Base-by-base conservation (phyloP, 1,140 invertebrate genomes). In the Bursaphelenchus mucronatus region DNA sequence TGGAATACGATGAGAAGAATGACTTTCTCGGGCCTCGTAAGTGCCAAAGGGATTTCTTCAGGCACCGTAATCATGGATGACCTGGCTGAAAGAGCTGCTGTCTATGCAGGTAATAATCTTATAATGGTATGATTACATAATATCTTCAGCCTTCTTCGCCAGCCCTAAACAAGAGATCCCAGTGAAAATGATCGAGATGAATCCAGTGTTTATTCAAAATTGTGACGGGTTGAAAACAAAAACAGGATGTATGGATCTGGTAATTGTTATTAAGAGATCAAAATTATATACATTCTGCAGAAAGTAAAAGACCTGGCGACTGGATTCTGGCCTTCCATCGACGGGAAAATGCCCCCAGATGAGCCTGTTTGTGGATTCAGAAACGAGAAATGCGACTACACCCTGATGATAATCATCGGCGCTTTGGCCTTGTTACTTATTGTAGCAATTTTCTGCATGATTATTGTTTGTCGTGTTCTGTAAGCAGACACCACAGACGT, bases 381-480 rank as follows among this genome's bases (percentile, higher is more conserved):
- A 45, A 79, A 79, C 53, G 78, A 79, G 46, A 59, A 64, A 58
- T 79, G 77, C 51, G 77, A 79, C 56, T 79, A 81, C 51, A 79
- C 77, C 1, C 41, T 79, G 40, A 57, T 63, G 69, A 59, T 78
- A 7, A 73, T 78, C 44, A 62, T 78, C 39, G 70, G 67, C 13
- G 70, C 70, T 19, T 57, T 64, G 21, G 49, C 72, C 9, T 43
- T 78, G 10, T 8, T 76, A 1, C 43, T 73, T 9, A 41, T 78
- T 19, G 21, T 76, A 8, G 45, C 45, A n/a, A 46, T 73, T 44
- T 55, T 68, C 44, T 30, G 58, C 44, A 69, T 49, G n/a, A 69
- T 76, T 41, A 54, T 78, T 15, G 15, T 79, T 52, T 66, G 44
- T 15, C 53, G 76, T 62, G 39, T 78, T 43, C 62, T 77, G 73